phyloP scores from a whole-genome alignment of 2,797 vertebrate species.

The Apogon talboti region DNA sequence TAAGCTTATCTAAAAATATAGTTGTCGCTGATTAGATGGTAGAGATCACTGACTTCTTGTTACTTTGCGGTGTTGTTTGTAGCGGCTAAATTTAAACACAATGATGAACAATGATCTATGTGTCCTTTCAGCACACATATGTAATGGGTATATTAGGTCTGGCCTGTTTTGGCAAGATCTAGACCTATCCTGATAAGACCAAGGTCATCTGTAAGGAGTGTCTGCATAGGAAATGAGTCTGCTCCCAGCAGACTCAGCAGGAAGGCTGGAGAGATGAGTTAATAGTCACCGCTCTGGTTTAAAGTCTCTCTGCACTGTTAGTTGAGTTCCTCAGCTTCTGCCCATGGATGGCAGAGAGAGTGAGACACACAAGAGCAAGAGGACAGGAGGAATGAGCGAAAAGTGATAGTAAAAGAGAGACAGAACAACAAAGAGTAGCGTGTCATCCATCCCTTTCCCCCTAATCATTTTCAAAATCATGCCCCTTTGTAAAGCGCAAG shows the following conservation, averaged over 20 bases:
- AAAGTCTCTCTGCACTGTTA: constrained; percentile 56
- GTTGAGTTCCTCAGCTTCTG: constrained; percentile 42
- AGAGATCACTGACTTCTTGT: constrained; percentile 55
- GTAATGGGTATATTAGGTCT: constrained; percentile 60
- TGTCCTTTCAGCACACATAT: constrained; percentile 49
- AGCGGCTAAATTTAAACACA: constrained; percentile 44
- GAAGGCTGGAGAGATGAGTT: constrained; percentile 67
- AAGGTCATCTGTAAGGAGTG: constrained; percentile 82
- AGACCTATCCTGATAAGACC: constrained; percentile 75
- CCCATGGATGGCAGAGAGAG: constrained; percentile 23
- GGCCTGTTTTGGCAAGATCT: constrained; percentile 64
- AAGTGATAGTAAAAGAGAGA: constrained; percentile 54
- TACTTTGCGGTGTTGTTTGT: constrained; percentile 26
- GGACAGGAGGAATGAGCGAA: constrained; percentile 45
- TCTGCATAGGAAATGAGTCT: constrained; percentile 74
- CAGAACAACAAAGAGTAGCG: constrained; percentile 58
- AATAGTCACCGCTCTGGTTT: constrained; percentile 64
- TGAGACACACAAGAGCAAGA: constrained; percentile 24
- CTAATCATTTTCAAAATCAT: constrained; percentile 71
- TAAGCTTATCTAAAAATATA: constrained; percentile 65
- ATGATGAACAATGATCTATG: constrained; percentile 59
- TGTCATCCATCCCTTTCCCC: constrained; percentile 44
- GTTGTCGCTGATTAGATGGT: constrained; percentile 65
- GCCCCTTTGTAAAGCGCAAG: constrained; percentile 56
- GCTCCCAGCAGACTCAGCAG: constrained; percentile 76